Evolutionary conservation across 2,888 invertebrate genomes (phyloP).

Genomic region (Limnephilus marmoratus): DNA sequence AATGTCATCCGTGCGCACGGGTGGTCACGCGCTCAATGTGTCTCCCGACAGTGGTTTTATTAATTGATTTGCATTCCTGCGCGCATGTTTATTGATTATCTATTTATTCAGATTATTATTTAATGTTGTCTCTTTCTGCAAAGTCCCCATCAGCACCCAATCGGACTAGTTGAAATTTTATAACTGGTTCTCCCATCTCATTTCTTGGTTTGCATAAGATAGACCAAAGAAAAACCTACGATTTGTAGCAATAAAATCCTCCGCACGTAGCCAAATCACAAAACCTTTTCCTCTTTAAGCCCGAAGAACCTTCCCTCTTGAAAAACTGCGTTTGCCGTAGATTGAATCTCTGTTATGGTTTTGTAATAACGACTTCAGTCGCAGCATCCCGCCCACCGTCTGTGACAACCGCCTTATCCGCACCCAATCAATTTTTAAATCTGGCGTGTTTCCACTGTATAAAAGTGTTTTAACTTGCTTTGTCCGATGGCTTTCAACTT

Average conservation of each 20-base stretch:
- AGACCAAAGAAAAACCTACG: background rate
- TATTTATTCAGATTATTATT: background rate
- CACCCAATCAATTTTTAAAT: background rate
- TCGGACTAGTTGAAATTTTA: background rate
- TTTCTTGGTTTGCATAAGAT: background rate
- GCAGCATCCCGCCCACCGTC: conserved; percentile 35
- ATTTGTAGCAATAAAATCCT: background rate
- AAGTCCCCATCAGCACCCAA: background rate
- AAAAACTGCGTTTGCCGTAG: background rate
- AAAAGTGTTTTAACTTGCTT: background rate
- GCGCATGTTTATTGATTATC: background rate
- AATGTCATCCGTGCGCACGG: background rate
- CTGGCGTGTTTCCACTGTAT: background rate
- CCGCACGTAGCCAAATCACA: background rate
- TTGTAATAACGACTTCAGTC: background rate
- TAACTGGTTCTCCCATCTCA: background rate
- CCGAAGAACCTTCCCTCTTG: background rate
- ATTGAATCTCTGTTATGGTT: background rate
- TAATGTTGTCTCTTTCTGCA: background rate
- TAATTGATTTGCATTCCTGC: background rate
- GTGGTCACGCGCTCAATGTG: background rate
- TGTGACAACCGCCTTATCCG: background rate
- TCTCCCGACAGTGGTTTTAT: background rate
- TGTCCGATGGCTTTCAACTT: background rate
- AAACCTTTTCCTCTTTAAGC: background rate